Evolutionary conservation across 64 coral and sea anemone genomes (phyloP).

Genomic region (Montipora capricornis): DNA sequence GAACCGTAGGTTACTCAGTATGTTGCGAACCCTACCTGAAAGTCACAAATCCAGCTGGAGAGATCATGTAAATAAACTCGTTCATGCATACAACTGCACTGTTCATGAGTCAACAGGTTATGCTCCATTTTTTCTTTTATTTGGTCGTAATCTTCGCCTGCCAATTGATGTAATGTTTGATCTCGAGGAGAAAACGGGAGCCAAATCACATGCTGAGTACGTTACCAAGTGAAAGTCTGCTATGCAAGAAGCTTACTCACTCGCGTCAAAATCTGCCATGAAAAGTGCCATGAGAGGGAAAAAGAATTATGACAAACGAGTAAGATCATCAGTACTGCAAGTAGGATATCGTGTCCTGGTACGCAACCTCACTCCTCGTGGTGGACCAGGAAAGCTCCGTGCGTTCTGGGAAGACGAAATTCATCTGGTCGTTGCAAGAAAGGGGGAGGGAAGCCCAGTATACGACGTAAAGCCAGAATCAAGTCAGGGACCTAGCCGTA

Average conservation of each 20-base stretch:
- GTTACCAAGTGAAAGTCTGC: constrained; percentile 57
- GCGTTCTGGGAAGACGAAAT: constrained; percentile 63
- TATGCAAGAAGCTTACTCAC: constrained; percentile 64
- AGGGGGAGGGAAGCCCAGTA: constrained; percentile 66
- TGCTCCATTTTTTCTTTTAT: constrained; percentile 67
- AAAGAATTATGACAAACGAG: constrained; percentile 57
- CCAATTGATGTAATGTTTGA: constrained; percentile 70
- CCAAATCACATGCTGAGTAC: constrained; percentile 30
- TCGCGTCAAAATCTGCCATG: constrained; percentile 28
- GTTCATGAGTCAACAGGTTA: too few species aligned
- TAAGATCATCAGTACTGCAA: constrained; percentile 38
- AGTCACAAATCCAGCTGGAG: too few species aligned
- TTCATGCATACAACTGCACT: too few species aligned
- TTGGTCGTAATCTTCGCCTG: constrained; percentile 55
- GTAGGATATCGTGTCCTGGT: constrained; percentile 69
- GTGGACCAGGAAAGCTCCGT: constrained; percentile 43
- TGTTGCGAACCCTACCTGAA: too few species aligned
- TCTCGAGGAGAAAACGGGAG: not conserved
- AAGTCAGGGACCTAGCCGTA: constrained; percentile 40
- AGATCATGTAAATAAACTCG: too few species aligned
- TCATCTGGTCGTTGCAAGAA: constrained; percentile 55
- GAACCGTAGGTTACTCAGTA: too few species aligned
- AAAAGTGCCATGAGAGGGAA: constrained; percentile 59
- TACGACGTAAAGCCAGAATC: constrained; percentile 66
- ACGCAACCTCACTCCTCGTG: constrained; percentile 42